phyloP scores from a whole-genome alignment of 2,888 invertebrate genomes.

The Lycocerus yunnanus region DNA sequence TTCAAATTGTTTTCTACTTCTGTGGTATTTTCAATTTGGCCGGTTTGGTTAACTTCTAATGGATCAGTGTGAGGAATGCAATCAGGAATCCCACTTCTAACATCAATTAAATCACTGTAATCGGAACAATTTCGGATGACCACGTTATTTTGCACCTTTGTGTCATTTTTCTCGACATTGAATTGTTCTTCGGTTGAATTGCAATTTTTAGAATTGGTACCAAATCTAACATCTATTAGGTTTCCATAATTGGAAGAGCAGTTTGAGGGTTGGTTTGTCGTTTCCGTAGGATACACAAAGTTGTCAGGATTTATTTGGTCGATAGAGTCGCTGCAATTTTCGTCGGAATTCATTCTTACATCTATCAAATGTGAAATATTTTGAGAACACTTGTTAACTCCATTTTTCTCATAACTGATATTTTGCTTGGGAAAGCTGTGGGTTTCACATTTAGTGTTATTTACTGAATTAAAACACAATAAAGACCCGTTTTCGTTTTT shows the following conservation, averaged over 20 bases:
- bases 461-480: background rate
- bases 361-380: constrained; percentile 9
- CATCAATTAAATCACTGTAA: background rate
- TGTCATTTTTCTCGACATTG: background rate
- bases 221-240: background rate
- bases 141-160: background rate
- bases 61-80: background rate
- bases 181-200: background rate
- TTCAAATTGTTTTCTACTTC: background rate
- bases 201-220: background rate
- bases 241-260: background rate
- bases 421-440: background rate
- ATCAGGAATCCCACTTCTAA: background rate
- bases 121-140: background rate
- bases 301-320: background rate
- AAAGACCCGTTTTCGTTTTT: background rate
- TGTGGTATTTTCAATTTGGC: background rate
- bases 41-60: background rate
- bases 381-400: background rate
- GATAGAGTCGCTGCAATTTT: background rate
- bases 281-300: background rate
- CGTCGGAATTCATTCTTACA: background rate
- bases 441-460: background rate
- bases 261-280: background rate
- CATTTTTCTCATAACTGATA: background rate